Evolutionary conservation across 2,797 vertebrate genomes (phyloP).

Genomic region (Diplodus puntazzo): DNA sequence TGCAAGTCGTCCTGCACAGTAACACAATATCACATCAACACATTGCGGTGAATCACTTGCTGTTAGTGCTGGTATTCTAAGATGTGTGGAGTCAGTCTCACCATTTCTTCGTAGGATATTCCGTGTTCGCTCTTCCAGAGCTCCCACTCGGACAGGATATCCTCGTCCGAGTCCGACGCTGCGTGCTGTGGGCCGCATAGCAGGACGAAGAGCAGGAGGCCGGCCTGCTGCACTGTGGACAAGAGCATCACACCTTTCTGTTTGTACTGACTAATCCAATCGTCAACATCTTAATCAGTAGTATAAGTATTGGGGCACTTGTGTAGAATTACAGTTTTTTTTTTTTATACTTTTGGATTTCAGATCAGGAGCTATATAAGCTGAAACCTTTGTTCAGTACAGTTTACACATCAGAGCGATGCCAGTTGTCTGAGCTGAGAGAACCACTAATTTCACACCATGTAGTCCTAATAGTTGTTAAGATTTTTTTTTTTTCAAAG

Average conservation of each 20-base stretch:
- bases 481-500: background rate
- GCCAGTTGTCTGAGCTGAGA: background rate
- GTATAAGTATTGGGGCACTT: background rate
- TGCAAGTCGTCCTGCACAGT: slow-evolving; percentile 74
- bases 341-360: background rate
- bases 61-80: background rate
- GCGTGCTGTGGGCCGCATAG: slow-evolving; percentile 58
- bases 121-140: slow-evolving; percentile 81
- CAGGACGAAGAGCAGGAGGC: slow-evolving; percentile 62
- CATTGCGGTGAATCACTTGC: background rate
- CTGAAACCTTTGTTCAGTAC: background rate
- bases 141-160: slow-evolving; percentile 75
- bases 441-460: background rate
- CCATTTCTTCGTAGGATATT: slow-evolving; percentile 76
- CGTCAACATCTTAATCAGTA: too few relatives aligned
- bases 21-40: slow-evolving; percentile 19
- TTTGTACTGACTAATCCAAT: background rate
- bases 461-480: background rate
- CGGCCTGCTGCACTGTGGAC: slow-evolving; percentile 45
- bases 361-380: too few relatives aligned
- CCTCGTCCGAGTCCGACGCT: slow-evolving; percentile 82
- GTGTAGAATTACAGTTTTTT: background rate
- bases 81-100: slow-evolving; percentile 28
- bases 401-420: background rate
- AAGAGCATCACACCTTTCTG: background rate